Conservation (phyloP, 2,113 vertebrate genomes). For the Pipa parva region DNA sequence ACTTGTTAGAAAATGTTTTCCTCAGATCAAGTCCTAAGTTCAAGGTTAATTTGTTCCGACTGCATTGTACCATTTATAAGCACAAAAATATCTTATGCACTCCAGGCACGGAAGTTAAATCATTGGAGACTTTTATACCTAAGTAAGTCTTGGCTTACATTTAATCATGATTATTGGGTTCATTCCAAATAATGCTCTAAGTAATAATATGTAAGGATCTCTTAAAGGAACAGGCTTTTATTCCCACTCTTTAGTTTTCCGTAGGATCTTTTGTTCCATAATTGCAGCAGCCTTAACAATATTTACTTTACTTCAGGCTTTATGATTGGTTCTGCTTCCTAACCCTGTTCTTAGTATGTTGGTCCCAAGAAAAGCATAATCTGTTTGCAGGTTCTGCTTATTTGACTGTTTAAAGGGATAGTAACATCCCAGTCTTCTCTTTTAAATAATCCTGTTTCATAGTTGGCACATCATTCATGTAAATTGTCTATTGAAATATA, state of each 20-base stretch:
- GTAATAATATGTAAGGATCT: slow-evolving; percentile 11
- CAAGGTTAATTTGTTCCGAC: slow-evolving; percentile 39
- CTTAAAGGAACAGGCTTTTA: neutral
- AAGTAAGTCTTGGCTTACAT: slow-evolving; percentile 11
- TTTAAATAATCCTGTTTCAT: no score
- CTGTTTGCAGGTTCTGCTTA: no score
- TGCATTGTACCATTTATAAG: slow-evolving; percentile 40
- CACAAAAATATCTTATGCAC: slow-evolving; percentile 26
- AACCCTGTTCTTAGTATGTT: no score
- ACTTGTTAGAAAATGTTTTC: slow-evolving; percentile 36
- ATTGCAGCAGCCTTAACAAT: neutral
- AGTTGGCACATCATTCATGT: no score
- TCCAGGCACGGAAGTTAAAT: slow-evolving; percentile 25
- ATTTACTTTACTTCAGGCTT: neutral
- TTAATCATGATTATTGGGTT: slow-evolving; percentile 15
- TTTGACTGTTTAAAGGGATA: no score
- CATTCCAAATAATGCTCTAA: slow-evolving; percentile 3
- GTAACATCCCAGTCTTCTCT: no score
- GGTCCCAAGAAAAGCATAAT: no score
- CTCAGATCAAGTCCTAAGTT: slow-evolving; percentile 6
- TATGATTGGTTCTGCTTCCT: no score
- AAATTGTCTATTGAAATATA: no score
- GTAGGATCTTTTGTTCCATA: neutral
- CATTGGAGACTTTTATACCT: slow-evolving; percentile 6
- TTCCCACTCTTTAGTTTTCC: neutral